A percentile compares a stretch with the other conserved stretches of the same genome.
Evolutionary conservation across 2,888 invertebrate genomes (phyloP).

Genomic region (Pristionchus maxplancki): DNA sequence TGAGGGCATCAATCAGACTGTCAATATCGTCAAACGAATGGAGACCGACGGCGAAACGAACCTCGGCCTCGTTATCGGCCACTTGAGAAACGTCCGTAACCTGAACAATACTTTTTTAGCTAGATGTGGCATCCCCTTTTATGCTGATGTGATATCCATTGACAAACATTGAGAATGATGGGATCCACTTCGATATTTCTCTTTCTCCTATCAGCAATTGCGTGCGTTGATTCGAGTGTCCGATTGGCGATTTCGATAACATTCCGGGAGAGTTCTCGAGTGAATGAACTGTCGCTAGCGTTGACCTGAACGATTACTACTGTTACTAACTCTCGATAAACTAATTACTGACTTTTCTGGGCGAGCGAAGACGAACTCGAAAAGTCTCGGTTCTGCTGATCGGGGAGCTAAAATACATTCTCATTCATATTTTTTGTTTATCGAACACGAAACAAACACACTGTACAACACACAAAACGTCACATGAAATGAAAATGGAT

Average conservation of each 20-base stretch:
- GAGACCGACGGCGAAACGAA: constrained; percentile 36
- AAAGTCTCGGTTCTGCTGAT: constrained; percentile 35
- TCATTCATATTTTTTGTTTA: neutral
- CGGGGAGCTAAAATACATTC: neutral
- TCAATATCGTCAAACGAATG: constrained; percentile 47
- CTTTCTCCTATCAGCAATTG: constrained; percentile 31
- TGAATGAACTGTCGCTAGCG: neutral
- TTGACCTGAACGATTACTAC: neutral
- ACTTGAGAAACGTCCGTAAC: constrained; percentile 4
- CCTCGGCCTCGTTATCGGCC: constrained; percentile 22
- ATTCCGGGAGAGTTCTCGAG: neutral
- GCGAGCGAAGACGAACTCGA: neutral
- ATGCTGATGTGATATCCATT: no score
- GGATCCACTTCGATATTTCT: constrained; percentile 48
- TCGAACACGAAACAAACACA: constrained; percentile 12
- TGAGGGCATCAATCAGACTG: constrained; percentile 44
- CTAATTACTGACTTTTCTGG: constrained; percentile 16
- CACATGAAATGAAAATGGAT: neutral
- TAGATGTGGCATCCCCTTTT: no score
- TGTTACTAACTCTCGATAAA: neutral
- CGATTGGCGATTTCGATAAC: constrained; percentile 44
- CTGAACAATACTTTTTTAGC: neutral
- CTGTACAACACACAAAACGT: constrained; percentile 22
- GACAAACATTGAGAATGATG: constrained; percentile 34
- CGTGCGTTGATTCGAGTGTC: neutral